Conservation (phyloP, 1,140 invertebrate species). For the Brachystomella parvula region DNA sequence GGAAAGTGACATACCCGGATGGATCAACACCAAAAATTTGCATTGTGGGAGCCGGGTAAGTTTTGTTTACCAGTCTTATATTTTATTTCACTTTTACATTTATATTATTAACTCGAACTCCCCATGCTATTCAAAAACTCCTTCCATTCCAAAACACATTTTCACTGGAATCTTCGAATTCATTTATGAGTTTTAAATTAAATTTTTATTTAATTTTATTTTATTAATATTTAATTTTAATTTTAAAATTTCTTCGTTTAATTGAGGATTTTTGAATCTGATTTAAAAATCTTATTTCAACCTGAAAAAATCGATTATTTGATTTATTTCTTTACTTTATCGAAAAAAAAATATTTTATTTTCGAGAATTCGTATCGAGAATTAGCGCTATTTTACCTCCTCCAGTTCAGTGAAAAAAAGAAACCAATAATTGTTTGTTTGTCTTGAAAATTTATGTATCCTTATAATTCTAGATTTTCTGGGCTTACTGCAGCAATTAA, state of each 20-base stretch:
- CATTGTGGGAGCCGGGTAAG: slow-evolving; percentile 17
- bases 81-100: background rate
- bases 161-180: background rate
- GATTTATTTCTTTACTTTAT: too few relatives aligned
- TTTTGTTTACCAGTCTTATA: background rate
- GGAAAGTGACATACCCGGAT: background rate
- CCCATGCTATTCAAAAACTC: background rate
- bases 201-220: background rate
- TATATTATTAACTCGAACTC: background rate
- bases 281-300: background rate
- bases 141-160: too few relatives aligned
- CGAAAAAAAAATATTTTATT: too few relatives aligned
- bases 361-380: background rate
- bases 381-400: background rate
- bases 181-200: background rate
- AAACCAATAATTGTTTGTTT: background rate
- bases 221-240: background rate
- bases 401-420: background rate
- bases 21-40: slow-evolving; percentile 10
- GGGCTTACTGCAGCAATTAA: slow-evolving; percentile 24
- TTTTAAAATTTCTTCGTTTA: background rate
- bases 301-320: too few relatives aligned
- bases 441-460: background rate
- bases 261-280: background rate
- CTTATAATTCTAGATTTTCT: slow-evolving; percentile 20